Evolutionary conservation across 2,797 vertebrate genomes (phyloP), one percentile per base, ranked within the genome.

Genomic region (Artibeus jamaicensis): DNA sequence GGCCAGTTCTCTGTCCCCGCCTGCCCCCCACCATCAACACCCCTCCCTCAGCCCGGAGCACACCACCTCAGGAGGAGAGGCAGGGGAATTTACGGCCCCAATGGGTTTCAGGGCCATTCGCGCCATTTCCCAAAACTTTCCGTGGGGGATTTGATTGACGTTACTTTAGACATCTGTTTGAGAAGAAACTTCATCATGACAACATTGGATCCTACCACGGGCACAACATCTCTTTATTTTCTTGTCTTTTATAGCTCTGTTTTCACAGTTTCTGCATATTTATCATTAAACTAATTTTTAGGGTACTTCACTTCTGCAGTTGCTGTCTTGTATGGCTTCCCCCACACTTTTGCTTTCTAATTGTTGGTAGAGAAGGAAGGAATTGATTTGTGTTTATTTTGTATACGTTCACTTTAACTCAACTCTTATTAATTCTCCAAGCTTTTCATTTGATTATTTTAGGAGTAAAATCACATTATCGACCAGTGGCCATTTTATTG

Each of bases 321-420:
- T 93, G 62, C 44, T 74, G 22, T 21, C 5, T 44, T 34, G 19
- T 48, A 1, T 21, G 55, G 15, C 29, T 68, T 19, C 8, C 48
- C n/a, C 8, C 0, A 22, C 15, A 2, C 24, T 39, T 62, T 96
- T 42, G 53, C 70, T 86, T 83, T 92, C 74, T 79, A 74, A 62
- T 32, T 88, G 18, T 79, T 95, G 24, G 0, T 65, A 15, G n/a
- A 79, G 76, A 93, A 39, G 90, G 82, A 96, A 91, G 34, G 73
- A 86, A 67, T 57, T 39, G 9, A 81, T 81, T 39, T 87, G 53
- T 83, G 83, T 90, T 95, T 94, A 74, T 32, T 93, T 93, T 83
- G 46, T 89, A 68, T 85, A 42, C 73, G 32, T 86, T 86, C 62
- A 65, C 91, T 91, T 89, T 44, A 65, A 55, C 15, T 39, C 50